Percentiles rank a stretch among this genome's conserved stretches.
Conservation (phyloP, 2,113 vertebrate species). For the Leuciscus idus region DNA sequence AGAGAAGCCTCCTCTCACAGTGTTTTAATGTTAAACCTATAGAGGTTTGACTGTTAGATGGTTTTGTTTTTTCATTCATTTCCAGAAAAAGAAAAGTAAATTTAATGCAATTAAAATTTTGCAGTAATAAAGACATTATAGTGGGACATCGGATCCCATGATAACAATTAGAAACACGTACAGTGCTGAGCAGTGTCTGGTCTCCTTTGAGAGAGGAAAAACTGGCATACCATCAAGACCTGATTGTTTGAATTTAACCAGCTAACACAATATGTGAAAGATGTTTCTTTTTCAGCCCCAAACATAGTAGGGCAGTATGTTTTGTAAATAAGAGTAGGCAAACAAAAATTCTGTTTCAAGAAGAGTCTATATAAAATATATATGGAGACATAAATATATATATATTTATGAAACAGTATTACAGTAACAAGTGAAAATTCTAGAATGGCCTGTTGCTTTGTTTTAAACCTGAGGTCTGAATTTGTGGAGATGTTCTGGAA, state of each 20-base stretch:
- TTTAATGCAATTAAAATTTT: neutral
- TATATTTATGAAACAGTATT: conserved; percentile 48
- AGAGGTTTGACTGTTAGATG: conserved; percentile 37
- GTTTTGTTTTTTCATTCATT: conserved; percentile 22
- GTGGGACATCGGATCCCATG: conserved; percentile 13
- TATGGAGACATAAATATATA: conserved; percentile 51
- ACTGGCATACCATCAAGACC: conserved; percentile 22
- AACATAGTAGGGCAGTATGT: conserved; percentile 67
- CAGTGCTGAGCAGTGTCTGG: conserved; percentile 21
- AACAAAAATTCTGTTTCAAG: conserved; percentile 67
- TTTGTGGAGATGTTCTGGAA: conserved; percentile 70
- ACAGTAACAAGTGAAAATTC: conserved; percentile 49
- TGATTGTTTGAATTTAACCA: conserved; percentile 34
- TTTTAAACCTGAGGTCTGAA: conserved; percentile 69
- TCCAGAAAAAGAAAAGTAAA: conserved; percentile 28
- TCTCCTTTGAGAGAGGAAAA: conserved; percentile 14
- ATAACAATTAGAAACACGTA: conserved; percentile 17
- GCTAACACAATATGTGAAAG: conserved; percentile 54
- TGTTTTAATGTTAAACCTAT: conserved; percentile 14
- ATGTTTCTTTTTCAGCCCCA: conserved; percentile 61
- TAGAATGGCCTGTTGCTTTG: conserved; percentile 66
- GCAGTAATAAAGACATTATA: conserved; percentile 6
- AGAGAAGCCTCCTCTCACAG: conserved; percentile 23
- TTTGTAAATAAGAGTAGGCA: conserved; percentile 79
- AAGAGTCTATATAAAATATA: conserved; percentile 56